phyloP scores from a whole-genome alignment of 2,797 vertebrate genomes.

The Okamejei kenojei region DNA sequence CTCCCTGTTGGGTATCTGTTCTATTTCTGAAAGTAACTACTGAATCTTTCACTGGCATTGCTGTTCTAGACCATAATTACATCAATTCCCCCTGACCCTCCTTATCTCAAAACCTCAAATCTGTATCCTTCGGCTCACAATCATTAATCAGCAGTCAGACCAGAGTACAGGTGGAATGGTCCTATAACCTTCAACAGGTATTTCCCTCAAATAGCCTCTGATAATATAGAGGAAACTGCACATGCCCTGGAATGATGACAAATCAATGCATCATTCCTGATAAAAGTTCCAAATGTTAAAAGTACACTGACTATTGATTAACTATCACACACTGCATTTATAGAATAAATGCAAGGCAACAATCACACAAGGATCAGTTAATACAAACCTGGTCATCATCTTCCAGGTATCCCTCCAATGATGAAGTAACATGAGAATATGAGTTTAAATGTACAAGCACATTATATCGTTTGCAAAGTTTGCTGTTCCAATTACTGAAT shows the following conservation, averaged over 20 bases:
- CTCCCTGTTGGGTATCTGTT: not conserved
- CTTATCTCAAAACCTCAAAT: not conserved
- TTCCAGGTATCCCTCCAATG: not conserved
- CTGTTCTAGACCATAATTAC: not conserved
- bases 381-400: not conserved
- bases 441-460: not conserved
- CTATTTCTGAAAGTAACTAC: not conserved
- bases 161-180: not conserved
- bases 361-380: not conserved
- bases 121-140: not conserved
- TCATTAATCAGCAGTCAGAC: not conserved
- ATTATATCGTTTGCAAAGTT: no score
- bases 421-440: not conserved
- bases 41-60: not conserved
- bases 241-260: no score
- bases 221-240: not conserved
- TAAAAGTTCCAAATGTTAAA: not conserved
- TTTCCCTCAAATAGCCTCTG: not conserved
- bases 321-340: not conserved
- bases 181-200: not conserved
- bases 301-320: not conserved
- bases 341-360: not conserved
- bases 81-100: not conserved
- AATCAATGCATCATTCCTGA: not conserved
- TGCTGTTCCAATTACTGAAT: not conserved